Conservation (phyloP, 2,113 vertebrate species). For the Probosciger aterrimus region DNA sequence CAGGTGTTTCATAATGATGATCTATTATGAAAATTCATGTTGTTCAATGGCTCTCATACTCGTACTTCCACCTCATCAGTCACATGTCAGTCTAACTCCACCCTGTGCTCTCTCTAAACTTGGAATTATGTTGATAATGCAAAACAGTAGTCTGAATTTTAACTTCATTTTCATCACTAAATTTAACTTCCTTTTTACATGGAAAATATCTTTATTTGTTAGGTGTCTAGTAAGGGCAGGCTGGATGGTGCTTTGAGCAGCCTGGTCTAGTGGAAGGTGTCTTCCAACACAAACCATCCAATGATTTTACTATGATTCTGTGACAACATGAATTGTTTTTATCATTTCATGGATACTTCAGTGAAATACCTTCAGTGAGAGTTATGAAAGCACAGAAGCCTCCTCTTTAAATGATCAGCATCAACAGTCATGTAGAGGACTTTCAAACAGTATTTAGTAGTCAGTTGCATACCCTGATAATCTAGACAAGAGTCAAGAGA, state of each 20-base stretch:
- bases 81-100: conserved; percentile 66
- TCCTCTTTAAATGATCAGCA: neutral
- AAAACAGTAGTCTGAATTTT: conserved; percentile 44
- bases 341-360: neutral
- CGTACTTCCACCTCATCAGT: conserved; percentile 74
- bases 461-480: neutral
- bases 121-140: conserved; percentile 52
- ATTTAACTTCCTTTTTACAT: conserved; percentile 35
- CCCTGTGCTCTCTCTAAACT: conserved; percentile 26
- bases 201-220: neutral
- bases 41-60: conserved; percentile 70
- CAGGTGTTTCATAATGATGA: conserved; percentile 76
- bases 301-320: neutral
- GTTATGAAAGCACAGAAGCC: neutral
- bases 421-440: neutral
- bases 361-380: conserved; percentile 21
- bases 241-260: neutral
- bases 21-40: conserved; percentile 63
- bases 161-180: neutral
- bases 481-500: neutral
- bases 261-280: neutral
- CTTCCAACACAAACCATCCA: neutral
- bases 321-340: neutral
- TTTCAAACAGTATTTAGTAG: neutral
- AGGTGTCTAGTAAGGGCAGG: neutral